These are phyloP conservation scores for Meiosimyza platycephala DNA, from an alignment of 2,888 invertebrate genomes.

Conservation along the genomic window DNA sequence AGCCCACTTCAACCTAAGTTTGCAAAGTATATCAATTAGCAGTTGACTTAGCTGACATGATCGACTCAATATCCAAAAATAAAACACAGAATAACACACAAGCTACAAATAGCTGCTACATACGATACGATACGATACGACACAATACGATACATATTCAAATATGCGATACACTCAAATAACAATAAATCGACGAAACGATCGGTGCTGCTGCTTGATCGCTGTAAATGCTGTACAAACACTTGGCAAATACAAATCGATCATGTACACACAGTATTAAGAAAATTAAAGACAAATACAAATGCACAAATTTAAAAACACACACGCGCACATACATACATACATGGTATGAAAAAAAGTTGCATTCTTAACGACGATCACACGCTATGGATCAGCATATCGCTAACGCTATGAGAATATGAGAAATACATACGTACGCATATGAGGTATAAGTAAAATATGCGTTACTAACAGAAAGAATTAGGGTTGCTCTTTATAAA, in stretches of 20 bases:
- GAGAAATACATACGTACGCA: no score
- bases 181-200: conserved; percentile 16
- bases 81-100: not conserved
- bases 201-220: not conserved
- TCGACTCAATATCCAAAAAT: conserved; percentile 16
- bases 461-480: no score
- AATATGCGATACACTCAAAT: conserved; percentile 1
- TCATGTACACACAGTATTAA: not conserved
- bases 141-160: conserved; percentile 14
- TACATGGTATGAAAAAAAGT: not conserved
- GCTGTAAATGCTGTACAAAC: conserved; percentile 16
- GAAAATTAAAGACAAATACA: not conserved
- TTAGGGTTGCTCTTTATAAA: no score
- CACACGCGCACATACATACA: not conserved
- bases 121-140: not conserved
- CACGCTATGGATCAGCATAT: conserved; percentile 1
- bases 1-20: not conserved
- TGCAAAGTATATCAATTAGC: conserved; percentile 34
- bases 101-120: not conserved
- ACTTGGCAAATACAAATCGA: conserved; percentile 21
- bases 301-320: not conserved
- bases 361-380: not conserved
- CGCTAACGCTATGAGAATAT: not conserved
- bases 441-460: no score
- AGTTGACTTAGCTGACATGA: conserved; percentile 37